phyloP scores from a whole-genome alignment of 30 jellyfish, hydroid and myxozoan species.

The Haliclystus octoradiatus region DNA sequence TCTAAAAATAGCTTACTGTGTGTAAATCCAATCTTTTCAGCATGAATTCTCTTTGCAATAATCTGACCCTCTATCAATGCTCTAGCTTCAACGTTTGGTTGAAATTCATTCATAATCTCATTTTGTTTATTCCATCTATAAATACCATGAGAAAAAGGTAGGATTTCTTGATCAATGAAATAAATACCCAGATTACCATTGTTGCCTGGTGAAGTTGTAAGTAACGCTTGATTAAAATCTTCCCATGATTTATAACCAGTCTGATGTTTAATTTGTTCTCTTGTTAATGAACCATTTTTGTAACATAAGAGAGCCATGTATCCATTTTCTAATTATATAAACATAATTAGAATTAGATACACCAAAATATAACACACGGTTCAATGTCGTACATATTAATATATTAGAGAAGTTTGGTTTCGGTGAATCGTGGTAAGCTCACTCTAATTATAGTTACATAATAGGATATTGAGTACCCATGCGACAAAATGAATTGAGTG shows the following conservation, averaged over 20 bases:
- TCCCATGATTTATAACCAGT: conserved; percentile 37
- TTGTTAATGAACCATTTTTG: conserved; percentile 80
- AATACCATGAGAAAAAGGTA: conserved; percentile 59
- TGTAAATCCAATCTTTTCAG: conserved; percentile 45
- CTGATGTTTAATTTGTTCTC: conserved; percentile 41
- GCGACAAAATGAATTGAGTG: no score
- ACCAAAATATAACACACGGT: neutral
- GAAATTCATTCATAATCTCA: conserved; percentile 19
- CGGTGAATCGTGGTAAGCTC: neutral
- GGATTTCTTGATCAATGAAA: conserved; percentile 65
- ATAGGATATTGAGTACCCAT: no score
- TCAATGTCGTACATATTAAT: neutral
- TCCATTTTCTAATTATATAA: conserved; percentile 16
- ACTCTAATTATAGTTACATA: no score
- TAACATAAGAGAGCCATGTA: conserved; percentile 85
- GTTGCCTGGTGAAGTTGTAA: conserved; percentile 60
- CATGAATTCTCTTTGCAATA: conserved; percentile 58
- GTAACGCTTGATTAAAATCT: conserved; percentile 32
- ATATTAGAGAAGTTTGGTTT: neutral
- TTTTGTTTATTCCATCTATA: conserved; percentile 41
- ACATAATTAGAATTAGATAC: neutral
- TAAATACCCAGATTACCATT: conserved; percentile 58
- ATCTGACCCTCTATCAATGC: conserved; percentile 87
- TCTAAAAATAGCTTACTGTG: conserved; percentile 18
- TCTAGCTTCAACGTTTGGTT: conserved; percentile 42